Evolutionary conservation across 1,140 invertebrate genomes (phyloP).

Genomic region (Drosophila quadrilineata): DNA sequence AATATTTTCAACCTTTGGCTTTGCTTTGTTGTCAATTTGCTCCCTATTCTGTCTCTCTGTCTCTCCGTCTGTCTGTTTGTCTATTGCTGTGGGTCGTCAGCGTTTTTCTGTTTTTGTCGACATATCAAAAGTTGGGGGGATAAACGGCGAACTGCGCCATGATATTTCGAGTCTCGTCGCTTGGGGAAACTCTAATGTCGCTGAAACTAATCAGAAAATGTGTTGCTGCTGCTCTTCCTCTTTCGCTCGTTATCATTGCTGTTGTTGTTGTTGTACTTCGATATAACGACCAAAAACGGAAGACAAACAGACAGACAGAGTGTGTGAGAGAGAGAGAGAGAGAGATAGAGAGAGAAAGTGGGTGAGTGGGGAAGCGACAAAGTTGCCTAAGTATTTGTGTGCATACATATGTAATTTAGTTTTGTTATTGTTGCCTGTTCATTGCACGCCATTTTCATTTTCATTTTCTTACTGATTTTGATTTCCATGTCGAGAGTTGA

Average conservation of each 20-base stretch:
- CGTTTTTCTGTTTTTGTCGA: constrained; percentile 29
- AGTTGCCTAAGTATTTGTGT: constrained; percentile 49
- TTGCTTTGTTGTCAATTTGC: constrained; percentile 34
- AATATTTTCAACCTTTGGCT: constrained; percentile 41
- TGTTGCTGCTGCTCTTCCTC: constrained; percentile 34
- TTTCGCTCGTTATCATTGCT: constrained; percentile 36
- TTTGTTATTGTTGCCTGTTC: constrained; percentile 63
- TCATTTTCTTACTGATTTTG: constrained; percentile 34
- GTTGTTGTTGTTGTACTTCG: constrained; percentile 40
- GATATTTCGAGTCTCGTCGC: constrained; percentile 11
- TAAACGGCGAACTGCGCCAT: constrained; percentile 5
- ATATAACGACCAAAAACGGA: constrained; percentile 45
- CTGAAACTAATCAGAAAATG: constrained; percentile 72
- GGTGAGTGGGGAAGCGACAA: neutral
- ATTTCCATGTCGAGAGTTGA: constrained; percentile 5
- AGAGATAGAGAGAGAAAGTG: neutral
- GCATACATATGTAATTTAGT: constrained; percentile 76
- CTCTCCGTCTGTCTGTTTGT: neutral
- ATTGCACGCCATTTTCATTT: constrained; percentile 48
- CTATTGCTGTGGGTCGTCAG: constrained; percentile 50
- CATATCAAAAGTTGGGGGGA: constrained; percentile 5
- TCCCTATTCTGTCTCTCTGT: too few relatives aligned
- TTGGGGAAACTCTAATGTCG: constrained; percentile 32
- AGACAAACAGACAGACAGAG: constrained; percentile 8
- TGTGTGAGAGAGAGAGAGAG: neutral